These are phyloP conservation scores for Aphrocallistes beatrix DNA, from an alignment of 37 sponge, comb jelly and placozoan species.

Conservation along the genomic window DNA sequence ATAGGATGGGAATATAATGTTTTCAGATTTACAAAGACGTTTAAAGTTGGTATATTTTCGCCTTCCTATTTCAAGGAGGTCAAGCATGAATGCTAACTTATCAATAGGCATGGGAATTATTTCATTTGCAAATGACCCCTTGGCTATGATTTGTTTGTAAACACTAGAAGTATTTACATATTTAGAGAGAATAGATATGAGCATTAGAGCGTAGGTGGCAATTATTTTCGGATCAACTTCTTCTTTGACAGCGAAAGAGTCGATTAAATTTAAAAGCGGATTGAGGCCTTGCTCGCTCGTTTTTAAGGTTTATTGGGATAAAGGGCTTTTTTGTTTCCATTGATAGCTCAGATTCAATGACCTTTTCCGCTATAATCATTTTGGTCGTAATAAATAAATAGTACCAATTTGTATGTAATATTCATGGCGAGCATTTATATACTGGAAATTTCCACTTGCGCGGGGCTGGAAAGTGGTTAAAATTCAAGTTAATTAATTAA, in stretches of 20 bases:
- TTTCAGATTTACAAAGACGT: background rate
- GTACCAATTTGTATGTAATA: too few relatives aligned
- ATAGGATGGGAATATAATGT: background rate
- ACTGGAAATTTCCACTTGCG: too few relatives aligned
- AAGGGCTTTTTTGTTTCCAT: slow-evolving; percentile 2
- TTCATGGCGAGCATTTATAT: too few relatives aligned
- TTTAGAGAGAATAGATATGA: background rate
- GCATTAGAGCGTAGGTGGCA: slow-evolving; percentile 4
- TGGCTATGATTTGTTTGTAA: background rate
- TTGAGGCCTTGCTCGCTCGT: background rate
- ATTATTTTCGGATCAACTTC: background rate
- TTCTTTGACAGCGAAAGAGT: background rate
- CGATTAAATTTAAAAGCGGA: background rate
- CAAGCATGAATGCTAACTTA: background rate
- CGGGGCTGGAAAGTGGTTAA: too few relatives aligned
- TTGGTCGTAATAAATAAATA: too few relatives aligned
- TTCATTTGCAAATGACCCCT: background rate
- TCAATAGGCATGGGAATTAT: background rate
- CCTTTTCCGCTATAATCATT: too few relatives aligned
- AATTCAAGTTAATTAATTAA: too few relatives aligned
- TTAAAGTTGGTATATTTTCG: background rate
- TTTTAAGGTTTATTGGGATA: background rate
- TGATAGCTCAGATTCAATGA: slow-evolving; percentile 16
- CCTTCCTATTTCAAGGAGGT: slow-evolving; percentile 16
- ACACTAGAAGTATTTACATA: background rate